phyloP scores from a whole-genome alignment of 2,888 invertebrate genomes.

The Physocephala rufipes region DNA sequence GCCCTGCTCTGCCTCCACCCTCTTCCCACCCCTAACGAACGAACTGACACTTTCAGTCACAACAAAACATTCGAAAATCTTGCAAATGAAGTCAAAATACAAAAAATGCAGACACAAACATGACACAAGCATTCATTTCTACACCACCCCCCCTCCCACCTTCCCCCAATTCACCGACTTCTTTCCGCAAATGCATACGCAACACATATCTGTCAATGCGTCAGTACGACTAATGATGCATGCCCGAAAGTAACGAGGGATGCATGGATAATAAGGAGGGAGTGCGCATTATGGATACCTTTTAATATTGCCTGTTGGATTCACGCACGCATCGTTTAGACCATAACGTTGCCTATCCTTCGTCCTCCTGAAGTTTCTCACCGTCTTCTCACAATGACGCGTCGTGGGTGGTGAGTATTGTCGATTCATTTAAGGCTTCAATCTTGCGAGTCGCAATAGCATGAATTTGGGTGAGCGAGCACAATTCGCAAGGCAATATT shows the following conservation, averaged over 20 bases:
- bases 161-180: no score
- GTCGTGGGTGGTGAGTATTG: slow-evolving; percentile 37
- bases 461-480: slow-evolving; percentile 21
- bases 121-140: background rate
- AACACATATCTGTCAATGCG: slow-evolving; percentile 33
- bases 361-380: no score
- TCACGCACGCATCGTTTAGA: no score
- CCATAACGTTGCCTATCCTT: no score
- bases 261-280: slow-evolving; percentile 33
- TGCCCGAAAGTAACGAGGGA: slow-evolving; percentile 44
- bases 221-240: slow-evolving; percentile 48
- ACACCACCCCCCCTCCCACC: background rate
- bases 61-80: slow-evolving; percentile 43
- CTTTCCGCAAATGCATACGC: no score
- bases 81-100: slow-evolving; percentile 36
- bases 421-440: slow-evolving; percentile 47
- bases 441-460: slow-evolving; percentile 5
- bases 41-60: slow-evolving; percentile 47
- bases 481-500: slow-evolving; percentile 9
- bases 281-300: no score
- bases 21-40: background rate
- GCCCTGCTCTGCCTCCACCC: background rate
- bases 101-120: background rate
- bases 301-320: no score
- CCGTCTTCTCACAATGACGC: no score